Evolutionary conservation across 1,140 invertebrate genomes (phyloP), one percentile per base, ranked within the genome.

Genomic region (Drosophila pachea): DNA sequence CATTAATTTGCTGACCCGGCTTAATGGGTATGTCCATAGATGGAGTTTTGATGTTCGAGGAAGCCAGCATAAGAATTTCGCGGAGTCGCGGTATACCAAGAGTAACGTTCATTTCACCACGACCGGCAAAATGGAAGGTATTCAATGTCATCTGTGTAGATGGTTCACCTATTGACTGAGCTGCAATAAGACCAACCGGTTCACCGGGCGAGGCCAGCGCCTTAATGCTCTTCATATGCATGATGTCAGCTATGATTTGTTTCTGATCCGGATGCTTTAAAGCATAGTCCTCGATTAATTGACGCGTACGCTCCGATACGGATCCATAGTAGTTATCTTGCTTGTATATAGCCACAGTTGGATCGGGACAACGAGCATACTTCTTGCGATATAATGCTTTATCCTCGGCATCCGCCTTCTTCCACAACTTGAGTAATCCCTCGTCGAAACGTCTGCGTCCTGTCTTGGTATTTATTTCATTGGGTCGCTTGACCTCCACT

Each of bases 121-220:
- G 94, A 90, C 99, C 99, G 76, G 99, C 98, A 91, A 99, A 99
- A 89, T 99, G 99, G 90, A 99, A 99, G 36, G 99, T 99, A 86
- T 99, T 99, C 69, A 99, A 90, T 76, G 99, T 99, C 98, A 99
- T 99, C 91, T 99, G 98, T 60, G 99, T 99, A 4, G 98, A 99
- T 0, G 98, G 98, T 91, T 99, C 99, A 64, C 98, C 98, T 74
- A 99, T 95, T 7, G 97, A 99, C 91, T 95, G 95, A 16, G 98
- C 98, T 14, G 98, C 98, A 56, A 99, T 90, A 22, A 99, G 89
- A 29, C 99, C 99, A 11, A 99, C 98, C 8, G 97, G 94, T 90
- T 99, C 99, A 3, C 99, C 99, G 2, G 98, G 96, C 12, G 94
- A 92, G 48, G 94, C 95, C 66, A 97, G 88, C 0, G 95, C 93